Percentiles rank a stretch among this genome's conserved stretches.
These are phyloP conservation scores for Argyrosomus japonicus DNA, from an alignment of 2,113 vertebrate genomes.

Conservation along the genomic window DNA sequence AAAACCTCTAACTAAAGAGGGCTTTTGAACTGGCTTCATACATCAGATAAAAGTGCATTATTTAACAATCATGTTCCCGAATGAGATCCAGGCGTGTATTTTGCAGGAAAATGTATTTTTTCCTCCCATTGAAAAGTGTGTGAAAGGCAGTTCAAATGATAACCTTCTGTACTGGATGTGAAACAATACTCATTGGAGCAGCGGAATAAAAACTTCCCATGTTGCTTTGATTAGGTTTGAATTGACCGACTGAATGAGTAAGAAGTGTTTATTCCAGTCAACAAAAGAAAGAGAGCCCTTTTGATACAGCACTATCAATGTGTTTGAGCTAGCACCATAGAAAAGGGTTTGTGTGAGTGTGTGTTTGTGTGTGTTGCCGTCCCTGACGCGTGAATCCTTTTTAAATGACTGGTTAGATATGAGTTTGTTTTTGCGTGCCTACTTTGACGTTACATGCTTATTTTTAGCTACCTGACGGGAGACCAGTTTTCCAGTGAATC, in stretches of 20 bases:
- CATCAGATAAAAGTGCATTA: slow-evolving; percentile 62
- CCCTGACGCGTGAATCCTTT: background rate
- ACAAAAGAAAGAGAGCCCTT: slow-evolving; percentile 33
- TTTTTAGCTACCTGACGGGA: slow-evolving; percentile 95
- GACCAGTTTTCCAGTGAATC: slow-evolving; percentile 99
- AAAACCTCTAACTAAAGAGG: slow-evolving; percentile 30
- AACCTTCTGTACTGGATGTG: slow-evolving; percentile 47
- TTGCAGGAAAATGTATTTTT: slow-evolving; percentile 67
- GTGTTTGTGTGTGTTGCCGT: background rate
- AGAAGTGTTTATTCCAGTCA: slow-evolving; percentile 44
- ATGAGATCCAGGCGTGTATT: slow-evolving; percentile 46
- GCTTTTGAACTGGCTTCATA: slow-evolving; percentile 40
- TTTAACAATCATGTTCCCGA: slow-evolving; percentile 55
- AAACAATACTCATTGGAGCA: slow-evolving; percentile 66
- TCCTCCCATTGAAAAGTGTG: slow-evolving; percentile 75
- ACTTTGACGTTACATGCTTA: slow-evolving; percentile 58
- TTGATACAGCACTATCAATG: slow-evolving; percentile 14
- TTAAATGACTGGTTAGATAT: slow-evolving; percentile 5
- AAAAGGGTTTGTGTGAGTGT: background rate
- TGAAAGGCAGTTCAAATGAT: slow-evolving; percentile 60
- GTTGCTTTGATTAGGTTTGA: slow-evolving; percentile 59
- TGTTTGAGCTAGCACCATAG: slow-evolving; percentile 16
- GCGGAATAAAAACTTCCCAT: slow-evolving; percentile 49
- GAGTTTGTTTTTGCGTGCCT: slow-evolving; percentile 20
- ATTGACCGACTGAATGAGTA: slow-evolving; percentile 44